Conservation (phyloP, 1,140 invertebrate genomes). For the Chionoecetes opilio region DNA sequence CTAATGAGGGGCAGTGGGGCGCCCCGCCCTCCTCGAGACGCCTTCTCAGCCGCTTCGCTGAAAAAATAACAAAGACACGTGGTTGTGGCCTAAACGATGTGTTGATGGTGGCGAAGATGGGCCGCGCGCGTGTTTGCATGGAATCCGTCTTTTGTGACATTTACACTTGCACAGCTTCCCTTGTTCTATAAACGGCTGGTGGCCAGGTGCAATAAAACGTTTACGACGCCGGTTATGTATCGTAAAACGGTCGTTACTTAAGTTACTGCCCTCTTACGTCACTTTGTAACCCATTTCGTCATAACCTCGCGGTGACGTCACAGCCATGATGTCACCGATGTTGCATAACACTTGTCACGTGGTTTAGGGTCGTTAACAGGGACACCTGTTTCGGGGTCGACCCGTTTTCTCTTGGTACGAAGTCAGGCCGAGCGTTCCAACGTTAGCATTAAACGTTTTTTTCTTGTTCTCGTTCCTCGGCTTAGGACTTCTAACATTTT, state of each 20-base stretch:
- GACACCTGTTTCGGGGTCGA: slow-evolving; percentile 75
- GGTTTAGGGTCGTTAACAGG: slow-evolving; percentile 75
- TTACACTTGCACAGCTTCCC: slow-evolving; percentile 79
- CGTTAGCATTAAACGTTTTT: slow-evolving; percentile 74
- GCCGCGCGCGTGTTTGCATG: slow-evolving; percentile 60
- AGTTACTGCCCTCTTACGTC: slow-evolving; percentile 79
- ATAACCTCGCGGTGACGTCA: slow-evolving; percentile 69
- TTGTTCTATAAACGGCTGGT: slow-evolving; percentile 79
- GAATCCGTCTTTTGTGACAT: slow-evolving; percentile 78
- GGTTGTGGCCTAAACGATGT: not conserved
- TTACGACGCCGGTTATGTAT: slow-evolving; percentile 79
- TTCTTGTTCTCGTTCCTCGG: slow-evolving; percentile 69
- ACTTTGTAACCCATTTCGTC: slow-evolving; percentile 80
- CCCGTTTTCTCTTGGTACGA: slow-evolving; percentile 73
- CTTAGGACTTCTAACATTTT: slow-evolving; percentile 71
- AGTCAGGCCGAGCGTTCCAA: slow-evolving; percentile 38
- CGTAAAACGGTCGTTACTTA: slow-evolving; percentile 79
- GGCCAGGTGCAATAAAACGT: slow-evolving; percentile 79
- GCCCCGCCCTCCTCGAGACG: slow-evolving; percentile 22
- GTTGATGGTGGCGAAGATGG: not conserved
- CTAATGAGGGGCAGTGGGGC: slow-evolving; percentile 60
- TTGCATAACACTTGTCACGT: slow-evolving; percentile 77
- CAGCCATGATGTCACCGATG: slow-evolving; percentile 58
- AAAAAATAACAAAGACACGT: slow-evolving; percentile 36
- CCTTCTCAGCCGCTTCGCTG: not conserved